Conservation (phyloP, 2,888 invertebrate species). For the Melipona beecheii region DNA sequence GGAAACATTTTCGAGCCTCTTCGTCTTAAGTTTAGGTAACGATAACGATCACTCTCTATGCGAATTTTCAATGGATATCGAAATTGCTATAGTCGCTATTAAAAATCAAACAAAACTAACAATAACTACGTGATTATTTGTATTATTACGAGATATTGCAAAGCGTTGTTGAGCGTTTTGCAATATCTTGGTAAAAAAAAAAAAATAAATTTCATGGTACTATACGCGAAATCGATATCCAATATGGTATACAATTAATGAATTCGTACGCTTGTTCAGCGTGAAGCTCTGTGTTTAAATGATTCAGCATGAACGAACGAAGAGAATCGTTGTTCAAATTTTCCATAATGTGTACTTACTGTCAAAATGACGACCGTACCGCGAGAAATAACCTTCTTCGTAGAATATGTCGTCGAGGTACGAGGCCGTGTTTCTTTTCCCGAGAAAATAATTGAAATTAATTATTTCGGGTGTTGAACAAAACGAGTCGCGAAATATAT, state of each 20-base stretch:
- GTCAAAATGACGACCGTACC: neutral
- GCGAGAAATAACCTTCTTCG: no score
- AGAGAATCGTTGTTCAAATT: neutral
- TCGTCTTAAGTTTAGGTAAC: constrained; percentile 12
- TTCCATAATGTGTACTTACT: constrained; percentile 26
- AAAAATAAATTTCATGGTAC: neutral
- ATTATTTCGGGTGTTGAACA: neutral
- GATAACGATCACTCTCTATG: neutral
- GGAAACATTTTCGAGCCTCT: neutral
- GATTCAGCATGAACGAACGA: constrained; percentile 29
- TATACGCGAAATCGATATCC: constrained; percentile 24
- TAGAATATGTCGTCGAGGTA: neutral
- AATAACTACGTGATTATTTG: no score
- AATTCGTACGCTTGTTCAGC: constrained; percentile 20
- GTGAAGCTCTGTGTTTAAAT: constrained; percentile 20
- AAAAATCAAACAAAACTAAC: neutral
- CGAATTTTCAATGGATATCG: constrained; percentile 43
- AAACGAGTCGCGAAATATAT: constrained; percentile 37
- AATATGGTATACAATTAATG: neutral
- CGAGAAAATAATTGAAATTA: neutral
- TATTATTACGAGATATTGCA: neutral
- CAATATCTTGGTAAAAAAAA: no score
- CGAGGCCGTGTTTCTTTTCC: neutral
- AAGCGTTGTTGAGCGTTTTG: neutral
- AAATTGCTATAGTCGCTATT: neutral